These are phyloP conservation scores for Malurus melanocephalus DNA, from an alignment of 2,113 vertebrate species.

Conservation along the genomic window DNA sequence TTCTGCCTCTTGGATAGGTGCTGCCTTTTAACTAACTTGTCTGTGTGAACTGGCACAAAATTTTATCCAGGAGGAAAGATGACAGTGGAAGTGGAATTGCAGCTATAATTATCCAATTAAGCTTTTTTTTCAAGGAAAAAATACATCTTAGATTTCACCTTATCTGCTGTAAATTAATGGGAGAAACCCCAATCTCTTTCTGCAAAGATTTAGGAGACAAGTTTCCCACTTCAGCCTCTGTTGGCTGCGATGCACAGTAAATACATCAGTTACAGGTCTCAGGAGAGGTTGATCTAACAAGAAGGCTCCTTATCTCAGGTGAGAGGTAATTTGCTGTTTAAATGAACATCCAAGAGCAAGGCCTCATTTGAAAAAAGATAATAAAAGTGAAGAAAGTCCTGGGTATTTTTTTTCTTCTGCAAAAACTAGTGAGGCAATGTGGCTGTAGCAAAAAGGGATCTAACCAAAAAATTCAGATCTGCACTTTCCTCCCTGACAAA, in stretches of 20 bases:
- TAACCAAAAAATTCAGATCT: not conserved
- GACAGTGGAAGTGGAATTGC: not conserved
- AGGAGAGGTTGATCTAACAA: not conserved
- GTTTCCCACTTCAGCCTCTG: not conserved
- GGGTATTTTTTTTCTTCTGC: not conserved
- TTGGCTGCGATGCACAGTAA: not conserved
- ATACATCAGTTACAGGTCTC: not conserved
- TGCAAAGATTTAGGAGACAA: not conserved
- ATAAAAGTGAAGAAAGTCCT: not conserved
- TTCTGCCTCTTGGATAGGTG: not conserved
- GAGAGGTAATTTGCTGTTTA: not conserved
- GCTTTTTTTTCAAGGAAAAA: not conserved
- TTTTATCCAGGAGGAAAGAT: not conserved
- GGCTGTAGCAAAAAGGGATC: not conserved
- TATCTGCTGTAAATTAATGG: not conserved
- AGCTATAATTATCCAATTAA: not conserved
- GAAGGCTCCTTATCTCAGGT: not conserved
- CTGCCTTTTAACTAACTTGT: not conserved
- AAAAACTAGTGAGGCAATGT: not conserved
- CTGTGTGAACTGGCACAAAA: not conserved
- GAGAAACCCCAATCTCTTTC: fast-evolving
- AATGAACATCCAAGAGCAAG: not conserved
- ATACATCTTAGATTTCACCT: not conserved
- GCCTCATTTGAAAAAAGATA: not conserved
- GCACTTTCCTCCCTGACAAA: not conserved